Evolutionary conservation across 2,113 vertebrate species (phyloP).

Genomic region (rat (Rattus norvegicus)): GRCr8 NC_086023.1:100870001-100870500

Average conservation of each 20-base stretch:
- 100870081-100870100: constrained; percentile 33
- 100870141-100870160: neutral
- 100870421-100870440: constrained; percentile 38
- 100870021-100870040: no score
- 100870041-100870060: no score
- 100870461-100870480: constrained; percentile 34
- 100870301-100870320: neutral
- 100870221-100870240: constrained; percentile 34
- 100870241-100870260: neutral
- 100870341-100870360: neutral
- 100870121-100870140: constrained; percentile 8
- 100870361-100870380: neutral
- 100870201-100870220: neutral
- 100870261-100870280: neutral
- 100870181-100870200: neutral
- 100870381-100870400: neutral
- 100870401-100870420: neutral
- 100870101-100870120: neutral
- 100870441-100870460: neutral
- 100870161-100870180: neutral
- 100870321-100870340: neutral
- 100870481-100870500: neutral
- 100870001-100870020: neutral
- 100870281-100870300: neutral
- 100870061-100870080: neutral